Evolutionary conservation across 2,113 vertebrate genomes (phyloP).

Genomic region (Danionella cerebrum): DNA sequence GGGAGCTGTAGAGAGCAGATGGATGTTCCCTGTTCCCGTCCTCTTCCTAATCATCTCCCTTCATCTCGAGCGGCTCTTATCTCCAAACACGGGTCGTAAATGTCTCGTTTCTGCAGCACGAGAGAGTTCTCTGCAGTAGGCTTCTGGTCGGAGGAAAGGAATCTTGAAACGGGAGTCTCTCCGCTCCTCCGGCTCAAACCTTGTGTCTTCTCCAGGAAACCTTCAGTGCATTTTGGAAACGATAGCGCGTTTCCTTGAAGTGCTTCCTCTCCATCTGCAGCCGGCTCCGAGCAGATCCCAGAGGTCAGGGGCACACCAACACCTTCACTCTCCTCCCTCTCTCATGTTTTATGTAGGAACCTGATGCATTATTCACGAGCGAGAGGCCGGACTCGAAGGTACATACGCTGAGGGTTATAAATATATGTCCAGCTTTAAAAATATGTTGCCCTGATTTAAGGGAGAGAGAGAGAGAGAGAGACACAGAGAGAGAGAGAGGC

Average conservation of each 20-base stretch:
- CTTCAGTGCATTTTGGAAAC: too few species aligned
- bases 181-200: not conserved
- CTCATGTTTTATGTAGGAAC: constrained; percentile 42
- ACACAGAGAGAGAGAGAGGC: not conserved
- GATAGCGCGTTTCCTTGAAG: not conserved
- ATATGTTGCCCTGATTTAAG: constrained; percentile 6
- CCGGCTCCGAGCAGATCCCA: constrained; percentile 19
- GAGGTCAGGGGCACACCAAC: constrained; percentile 10
- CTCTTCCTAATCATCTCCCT: constrained; percentile 51
- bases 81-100: not conserved
- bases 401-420: constrained; percentile 23
- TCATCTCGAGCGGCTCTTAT: not conserved
- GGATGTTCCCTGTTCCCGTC: constrained; percentile 51
- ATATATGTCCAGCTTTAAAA: constrained; percentile 14
- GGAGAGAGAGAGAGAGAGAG: not conserved
- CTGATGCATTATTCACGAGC: constrained; percentile 46
- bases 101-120: not conserved
- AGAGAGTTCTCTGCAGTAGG: not conserved
- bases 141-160: not conserved
- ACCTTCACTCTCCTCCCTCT: constrained; percentile 41
- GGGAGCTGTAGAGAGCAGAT: constrained; percentile 50
- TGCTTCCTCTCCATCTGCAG: constrained; percentile 19
- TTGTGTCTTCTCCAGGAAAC: too few species aligned
- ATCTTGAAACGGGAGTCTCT: not conserved
- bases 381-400: constrained; percentile 2